Base-by-base conservation (phyloP, 1,140 invertebrate species). In the Zaprionus inermis region DNA sequence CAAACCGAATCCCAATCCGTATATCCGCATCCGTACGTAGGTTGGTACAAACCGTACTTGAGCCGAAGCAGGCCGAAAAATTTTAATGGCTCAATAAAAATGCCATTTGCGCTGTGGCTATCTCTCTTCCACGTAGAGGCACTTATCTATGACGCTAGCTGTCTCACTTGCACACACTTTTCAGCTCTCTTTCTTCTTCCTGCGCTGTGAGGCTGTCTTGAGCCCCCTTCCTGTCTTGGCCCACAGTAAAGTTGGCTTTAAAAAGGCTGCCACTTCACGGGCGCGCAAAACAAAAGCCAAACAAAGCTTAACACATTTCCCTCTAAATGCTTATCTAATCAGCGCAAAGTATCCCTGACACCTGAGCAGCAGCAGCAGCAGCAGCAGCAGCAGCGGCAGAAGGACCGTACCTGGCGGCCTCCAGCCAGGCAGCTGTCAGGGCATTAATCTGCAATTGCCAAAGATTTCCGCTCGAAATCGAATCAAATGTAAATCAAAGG, bases 41-140 rank as follows among this genome's bases (percentile, higher is more conserved):
- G 51, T 49, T 49, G 46, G 18, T 44, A 52, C 63, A 28, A 28
- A 28, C 24, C 24, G 73, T 68, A 75, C 77, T 76, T 67, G 77
- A 66, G 68, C 61, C 67, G 73, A n/a, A 44, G 38, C n/a, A 81
- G 73, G 70, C 52, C 65, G 69, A 76, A 89, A 79, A 88, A 90
- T 89, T 89, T 89, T 89, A 89, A 89, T 89, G 84, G 84, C 85
- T 89, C 84, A 89, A 89, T 89, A 89, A 89, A 89, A 89, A 89
- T 90, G 85, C 84, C 84, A 89, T 89, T 89, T 89, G 85, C 84
- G 78, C 78, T 72, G 61, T 44, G n/a, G 44, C 22, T 49, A 22
- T 49, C 44, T 49, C 44, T 18, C 44, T 46, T 3, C 9, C 44
- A 49, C 44, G 44, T 44, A 7, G n/a, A 44, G 38, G 38, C 69